Evolutionary conservation across 2,797 vertebrate species (phyloP), one percentile per base, ranked within the genome.

Genomic region (Craterocephalus amniculus): DNA sequence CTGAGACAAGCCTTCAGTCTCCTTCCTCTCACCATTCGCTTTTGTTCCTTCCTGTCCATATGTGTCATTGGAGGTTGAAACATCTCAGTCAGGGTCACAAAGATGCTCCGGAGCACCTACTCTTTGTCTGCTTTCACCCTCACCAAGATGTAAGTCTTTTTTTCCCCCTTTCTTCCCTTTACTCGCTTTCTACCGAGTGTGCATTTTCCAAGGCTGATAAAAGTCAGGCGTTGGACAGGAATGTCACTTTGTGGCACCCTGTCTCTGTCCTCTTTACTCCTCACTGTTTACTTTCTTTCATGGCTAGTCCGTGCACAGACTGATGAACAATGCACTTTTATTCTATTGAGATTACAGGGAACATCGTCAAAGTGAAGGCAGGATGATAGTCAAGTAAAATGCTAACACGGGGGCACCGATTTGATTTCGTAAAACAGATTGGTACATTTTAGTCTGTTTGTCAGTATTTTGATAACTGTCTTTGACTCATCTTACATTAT

Each of bases 401-500:
- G 84, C 83, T 89, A 90, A 90, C 87, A 79, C 76, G 72, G 78
- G 87, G 79, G 66, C 75, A 79, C 55, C 70, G 83, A 87, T 90
- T 83, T 36, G 64, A 32, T 61, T 78, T 68, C 48, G 34, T 74
- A 34, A 51, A 36, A 75, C 67, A 65, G 68, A 52, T 63, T 60
- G 38, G 58, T 27, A 38, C 43, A 36, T n/a, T 64, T 68, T 58
- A 40, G 72, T 57, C 61, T 71, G 6, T 40, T 13, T 40, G 40
- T 20, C 40, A 45, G 40, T 20, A 45, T 45, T 20, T 45, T 45
- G 40, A 64, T 10, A 58, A 67, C 62, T 70, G 79, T 66, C 66
- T 61, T 70, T 68, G 22, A 20, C n/a, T 16, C 26, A 64, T 61
- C 26, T 67, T 70, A 57, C n/a, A 11, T 69, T 58, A 74, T 58